Conservation (phyloP, 2,888 invertebrate species). For the Noctua comes region DNA sequence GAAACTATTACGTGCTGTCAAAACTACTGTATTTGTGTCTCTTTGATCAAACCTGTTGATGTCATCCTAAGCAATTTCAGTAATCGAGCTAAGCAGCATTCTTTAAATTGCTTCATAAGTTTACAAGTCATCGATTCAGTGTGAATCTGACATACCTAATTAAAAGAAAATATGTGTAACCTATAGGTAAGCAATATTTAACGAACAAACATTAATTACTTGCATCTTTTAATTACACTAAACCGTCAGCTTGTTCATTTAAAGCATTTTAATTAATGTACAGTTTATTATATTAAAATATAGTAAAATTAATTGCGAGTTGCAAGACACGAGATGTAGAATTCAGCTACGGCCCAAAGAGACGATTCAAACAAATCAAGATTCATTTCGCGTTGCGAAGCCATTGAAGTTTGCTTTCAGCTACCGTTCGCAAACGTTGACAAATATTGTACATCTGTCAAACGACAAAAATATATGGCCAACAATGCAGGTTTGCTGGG, state of each 20-base stretch:
- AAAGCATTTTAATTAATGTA: conserved; percentile 7
- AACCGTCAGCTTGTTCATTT: background rate
- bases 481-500: conserved; percentile 62
- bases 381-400: conserved; percentile 77
- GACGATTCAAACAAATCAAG: conserved; percentile 74
- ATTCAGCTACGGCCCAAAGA: conserved; percentile 17
- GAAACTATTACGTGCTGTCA: conserved; percentile 51
- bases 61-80: conserved; percentile 14
- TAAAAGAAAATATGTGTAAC: background rate
- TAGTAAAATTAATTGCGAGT: conserved; percentile 2
- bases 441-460: conserved; percentile 85
- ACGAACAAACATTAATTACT: background rate
- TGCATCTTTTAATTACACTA: background rate
- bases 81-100: conserved; percentile 10
- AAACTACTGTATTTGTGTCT: conserved; percentile 45
- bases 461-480: conserved; percentile 73
- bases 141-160: background rate
- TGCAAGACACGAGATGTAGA: conserved; percentile 15
- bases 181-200: background rate
- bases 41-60: conserved; percentile 59
- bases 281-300: background rate
- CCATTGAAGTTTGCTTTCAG: conserved; percentile 82
- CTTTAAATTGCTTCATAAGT: conserved; percentile 2
- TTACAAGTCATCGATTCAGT: background rate
- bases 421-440: conserved; percentile 79